These are phyloP conservation scores for Lethrus apterus DNA, from an alignment of 1,140 invertebrate genomes.

Conservation along the genomic window DNA sequence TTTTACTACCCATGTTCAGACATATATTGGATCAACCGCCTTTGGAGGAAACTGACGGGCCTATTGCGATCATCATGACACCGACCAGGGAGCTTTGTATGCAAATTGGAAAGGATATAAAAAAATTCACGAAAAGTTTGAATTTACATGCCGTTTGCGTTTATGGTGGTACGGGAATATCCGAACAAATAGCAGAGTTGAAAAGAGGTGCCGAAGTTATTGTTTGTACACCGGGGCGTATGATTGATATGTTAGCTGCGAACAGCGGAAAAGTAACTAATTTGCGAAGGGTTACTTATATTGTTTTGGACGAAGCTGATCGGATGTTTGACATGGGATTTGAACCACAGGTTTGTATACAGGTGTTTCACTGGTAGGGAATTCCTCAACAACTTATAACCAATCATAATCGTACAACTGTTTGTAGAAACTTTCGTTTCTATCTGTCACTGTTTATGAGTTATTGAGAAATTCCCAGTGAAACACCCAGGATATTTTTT, in stretches of 20 bases:
- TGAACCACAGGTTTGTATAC: constrained; percentile 90
- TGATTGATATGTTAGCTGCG: constrained; percentile 99
- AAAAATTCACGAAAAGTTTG: constrained; percentile 88
- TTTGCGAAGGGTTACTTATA: constrained; percentile 88
- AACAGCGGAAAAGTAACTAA: constrained; percentile 98
- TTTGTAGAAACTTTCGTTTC: too few species aligned
- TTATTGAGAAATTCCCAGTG: too few species aligned
- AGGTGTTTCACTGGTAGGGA: too few species aligned
- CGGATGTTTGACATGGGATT: constrained; percentile 99
- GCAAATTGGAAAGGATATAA: constrained; percentile 97
- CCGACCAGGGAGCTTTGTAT: constrained; percentile 97
- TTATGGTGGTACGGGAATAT: constrained; percentile 97
- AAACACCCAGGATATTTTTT: too few species aligned
- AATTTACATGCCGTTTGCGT: constrained; percentile 89
- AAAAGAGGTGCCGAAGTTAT: constrained; percentile 96
- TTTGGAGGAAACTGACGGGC: constrained; percentile 92
- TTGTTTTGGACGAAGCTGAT: constrained; percentile 98
- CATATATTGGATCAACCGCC: constrained; percentile 93
- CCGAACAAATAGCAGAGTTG: constrained; percentile 95
- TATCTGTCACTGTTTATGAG: too few species aligned
- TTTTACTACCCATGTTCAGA: constrained; percentile 96
- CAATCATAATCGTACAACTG: too few species aligned
- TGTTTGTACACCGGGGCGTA: constrained; percentile 96
- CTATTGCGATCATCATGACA: constrained; percentile 95
- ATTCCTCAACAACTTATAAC: too few species aligned